Base-by-base conservation (phyloP, 2,797 vertebrate species). In the Orestias chungarensis region DNA sequence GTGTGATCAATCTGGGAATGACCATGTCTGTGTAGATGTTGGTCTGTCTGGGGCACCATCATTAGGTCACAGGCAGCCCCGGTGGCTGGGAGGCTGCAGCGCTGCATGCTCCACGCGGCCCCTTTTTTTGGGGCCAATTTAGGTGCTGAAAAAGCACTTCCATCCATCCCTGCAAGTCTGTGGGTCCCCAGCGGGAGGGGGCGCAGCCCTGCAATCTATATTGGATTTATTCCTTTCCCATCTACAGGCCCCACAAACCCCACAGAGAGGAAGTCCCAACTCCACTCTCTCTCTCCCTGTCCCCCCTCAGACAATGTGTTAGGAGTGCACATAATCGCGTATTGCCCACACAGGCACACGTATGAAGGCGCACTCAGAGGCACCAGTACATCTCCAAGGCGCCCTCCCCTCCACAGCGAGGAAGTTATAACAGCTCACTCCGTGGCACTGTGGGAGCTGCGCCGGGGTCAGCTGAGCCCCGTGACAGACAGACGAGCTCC, bases 181-280 rank as follows among this genome's bases (percentile, higher is more conserved):
- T 92, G 90, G 87, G 78, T 89, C 87, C 93, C 83, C 92, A 85
- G 93, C 89, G 87, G 92, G 94, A 91, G 91, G 88, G 88, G 91
- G 83, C 90, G 78, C 88, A 92, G 92, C 92, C 90, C 92, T 93
- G 91, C 93, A 94, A 95, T 95, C 94, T 94, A 92, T 94, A 95
- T 95, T 94, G 94, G 94, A 95, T 95, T 95, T 94, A 93, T 93
- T 94, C 92, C 91, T 92, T 90, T 93, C 89, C 92, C 87, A 90
- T 93, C 91, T 90, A 88, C 88, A 88, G 93, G 91, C 89, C 90
- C 89, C 72, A 73, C 87, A 88, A 87, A 89, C 90, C 94, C 94
- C 88, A 87, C 88, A 49, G 91, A 89, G 92, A 93, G 92, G 91
- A 94, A 93, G 89, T 93, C 87, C 91, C 85, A 82, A 82, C 88